Conservation (phyloP, 2,797 vertebrate species). For the Clarias laeviceps region DNA sequence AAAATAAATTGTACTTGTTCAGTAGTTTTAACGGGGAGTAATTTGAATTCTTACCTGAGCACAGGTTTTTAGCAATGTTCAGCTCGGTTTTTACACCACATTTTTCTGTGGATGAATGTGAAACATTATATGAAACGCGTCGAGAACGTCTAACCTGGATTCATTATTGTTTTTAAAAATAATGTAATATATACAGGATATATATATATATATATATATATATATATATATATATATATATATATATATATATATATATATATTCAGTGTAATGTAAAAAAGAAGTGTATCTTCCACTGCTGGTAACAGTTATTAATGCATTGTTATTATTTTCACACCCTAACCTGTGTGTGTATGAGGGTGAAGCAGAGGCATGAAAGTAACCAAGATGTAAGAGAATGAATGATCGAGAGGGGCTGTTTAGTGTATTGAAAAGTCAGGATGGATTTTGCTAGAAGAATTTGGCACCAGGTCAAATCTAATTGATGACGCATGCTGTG, state of each 20-base stretch:
- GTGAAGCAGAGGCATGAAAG: background rate
- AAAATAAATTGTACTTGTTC: background rate
- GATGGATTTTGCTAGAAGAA: background rate
- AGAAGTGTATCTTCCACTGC: background rate
- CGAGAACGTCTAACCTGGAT: background rate
- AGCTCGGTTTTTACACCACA: background rate
- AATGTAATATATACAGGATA: too few species aligned
- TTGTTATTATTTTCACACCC: background rate
- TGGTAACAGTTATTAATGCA: background rate
- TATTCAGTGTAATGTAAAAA: background rate
- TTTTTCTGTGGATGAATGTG: background rate
- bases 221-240: too few species aligned
- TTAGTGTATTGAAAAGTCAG: background rate
- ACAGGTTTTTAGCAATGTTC: background rate
- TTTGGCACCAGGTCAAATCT: background rate
- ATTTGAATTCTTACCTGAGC: background rate
- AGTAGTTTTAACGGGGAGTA: background rate
- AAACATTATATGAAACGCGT: background rate
- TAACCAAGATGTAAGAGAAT: background rate
- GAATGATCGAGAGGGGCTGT: background rate
- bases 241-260: too few species aligned
- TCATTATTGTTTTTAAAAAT: background rate
- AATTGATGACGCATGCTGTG: background rate
- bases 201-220: too few species aligned
- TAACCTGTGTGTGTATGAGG: background rate